Percentiles rank a stretch among this genome's conserved stretches.
Evolutionary conservation across 2,888 invertebrate genomes (phyloP).

Genomic region (Folsomia manolachei): DNA sequence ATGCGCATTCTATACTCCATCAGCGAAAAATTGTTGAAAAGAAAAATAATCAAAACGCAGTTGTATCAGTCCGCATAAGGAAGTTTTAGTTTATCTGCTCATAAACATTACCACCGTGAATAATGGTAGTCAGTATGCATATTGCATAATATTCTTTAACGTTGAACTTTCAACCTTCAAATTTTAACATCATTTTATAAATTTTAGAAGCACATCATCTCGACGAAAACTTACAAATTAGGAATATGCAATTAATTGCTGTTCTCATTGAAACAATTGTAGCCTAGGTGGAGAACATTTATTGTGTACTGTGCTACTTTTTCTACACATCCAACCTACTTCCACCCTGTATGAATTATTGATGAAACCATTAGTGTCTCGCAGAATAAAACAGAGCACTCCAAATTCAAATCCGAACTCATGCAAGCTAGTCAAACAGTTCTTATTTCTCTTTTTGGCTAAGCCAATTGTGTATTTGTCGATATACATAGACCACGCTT

Average conservation of each 20-base stretch:
- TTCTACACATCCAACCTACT: background rate
- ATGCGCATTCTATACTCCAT: background rate
- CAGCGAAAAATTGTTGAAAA: background rate
- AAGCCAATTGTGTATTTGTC: too few relatives aligned
- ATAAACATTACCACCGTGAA: background rate
- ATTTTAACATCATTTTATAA: too few relatives aligned
- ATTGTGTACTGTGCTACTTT: too few relatives aligned
- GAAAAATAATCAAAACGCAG: background rate
- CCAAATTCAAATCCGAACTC: background rate
- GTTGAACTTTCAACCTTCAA: too few relatives aligned
- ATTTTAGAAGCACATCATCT: too few relatives aligned
- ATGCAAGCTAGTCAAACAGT: background rate
- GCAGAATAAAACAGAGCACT: background rate
- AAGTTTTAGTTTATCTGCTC: background rate
- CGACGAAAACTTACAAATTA: too few relatives aligned
- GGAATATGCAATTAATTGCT: too few relatives aligned
- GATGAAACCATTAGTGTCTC: slow-evolving; percentile 18
- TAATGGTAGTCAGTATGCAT: background rate
- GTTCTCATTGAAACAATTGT: too few relatives aligned
- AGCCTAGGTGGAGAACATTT: too few relatives aligned
- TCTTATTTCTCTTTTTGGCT: too few relatives aligned
- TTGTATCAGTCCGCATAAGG: background rate
- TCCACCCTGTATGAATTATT: slow-evolving; percentile 15
- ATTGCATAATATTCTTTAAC: too few relatives aligned
- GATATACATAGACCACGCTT: too few relatives aligned